Percentiles rank a stretch among this genome's conserved stretches.
Conservation (phyloP, 2,888 invertebrate genomes). For the Prosopocoilus inquinatus region DNA sequence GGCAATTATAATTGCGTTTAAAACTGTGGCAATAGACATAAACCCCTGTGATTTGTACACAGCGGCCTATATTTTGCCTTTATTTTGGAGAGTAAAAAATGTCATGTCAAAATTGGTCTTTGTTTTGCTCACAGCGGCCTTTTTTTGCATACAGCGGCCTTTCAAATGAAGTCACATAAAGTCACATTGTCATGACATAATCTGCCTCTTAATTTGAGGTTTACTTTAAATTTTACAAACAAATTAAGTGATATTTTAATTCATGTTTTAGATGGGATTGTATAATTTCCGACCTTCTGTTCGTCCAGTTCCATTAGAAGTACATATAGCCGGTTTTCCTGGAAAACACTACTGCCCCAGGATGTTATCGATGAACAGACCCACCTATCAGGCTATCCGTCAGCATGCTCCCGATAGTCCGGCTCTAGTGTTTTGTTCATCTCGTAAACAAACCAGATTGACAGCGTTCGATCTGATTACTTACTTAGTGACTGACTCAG, state of each 20-base stretch:
- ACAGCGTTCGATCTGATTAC: conserved; percentile 95
- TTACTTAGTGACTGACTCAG: conserved; percentile 83
- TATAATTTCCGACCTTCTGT: conserved; percentile 98
- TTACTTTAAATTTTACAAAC: neutral
- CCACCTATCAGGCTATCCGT: conserved; percentile 92
- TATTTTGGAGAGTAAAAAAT: too few relatives aligned
- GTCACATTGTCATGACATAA: too few relatives aligned
- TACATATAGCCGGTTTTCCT: conserved; percentile 83
- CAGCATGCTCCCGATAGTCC: conserved; percentile 92
- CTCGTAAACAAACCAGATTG: conserved; percentile 91
- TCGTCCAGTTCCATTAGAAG: conserved; percentile 93
- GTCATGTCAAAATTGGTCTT: too few relatives aligned
- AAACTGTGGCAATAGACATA: too few relatives aligned
- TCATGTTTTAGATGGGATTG: conserved; percentile 67
- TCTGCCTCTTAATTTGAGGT: neutral
- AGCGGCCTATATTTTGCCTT: too few relatives aligned
- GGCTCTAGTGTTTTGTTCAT: conserved; percentile 92
- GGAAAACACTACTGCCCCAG: conserved; percentile 99
- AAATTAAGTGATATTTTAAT: too few relatives aligned
- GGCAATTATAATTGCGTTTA: too few relatives aligned
- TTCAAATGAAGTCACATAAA: too few relatives aligned
- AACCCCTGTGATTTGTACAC: too few relatives aligned
- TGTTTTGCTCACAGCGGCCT: too few relatives aligned
- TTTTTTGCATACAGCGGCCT: too few relatives aligned
- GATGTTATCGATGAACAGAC: conserved; percentile 99